These are phyloP conservation scores for Malurus splendens DNA, from an alignment of 2,797 vertebrate species.

Conservation along the genomic window DNA sequence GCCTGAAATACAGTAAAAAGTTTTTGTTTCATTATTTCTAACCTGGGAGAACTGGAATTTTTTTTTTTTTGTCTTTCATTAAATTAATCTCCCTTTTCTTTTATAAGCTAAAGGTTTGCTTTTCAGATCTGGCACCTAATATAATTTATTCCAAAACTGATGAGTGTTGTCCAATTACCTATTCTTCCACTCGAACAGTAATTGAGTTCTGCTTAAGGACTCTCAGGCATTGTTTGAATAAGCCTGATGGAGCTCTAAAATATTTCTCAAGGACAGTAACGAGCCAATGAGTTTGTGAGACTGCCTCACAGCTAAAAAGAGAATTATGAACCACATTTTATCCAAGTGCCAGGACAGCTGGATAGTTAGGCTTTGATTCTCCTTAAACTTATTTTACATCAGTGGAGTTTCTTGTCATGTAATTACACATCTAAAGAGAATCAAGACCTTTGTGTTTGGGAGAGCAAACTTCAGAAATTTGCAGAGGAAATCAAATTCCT, in stretches of 20 bases:
- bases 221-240: background rate
- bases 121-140: slow-evolving; percentile 10
- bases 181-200: slow-evolving; percentile 33
- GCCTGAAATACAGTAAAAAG: background rate
- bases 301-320: background rate
- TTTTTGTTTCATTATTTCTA: background rate
- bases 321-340: background rate
- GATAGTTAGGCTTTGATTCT: background rate
- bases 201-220: slow-evolving; percentile 25
- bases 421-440: background rate
- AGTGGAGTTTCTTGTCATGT: background rate
- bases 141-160: slow-evolving; percentile 10
- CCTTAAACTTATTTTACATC: background rate
- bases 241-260: background rate
- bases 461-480: background rate
- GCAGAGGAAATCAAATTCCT: background rate
- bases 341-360: background rate
- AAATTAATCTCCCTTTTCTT: background rate
- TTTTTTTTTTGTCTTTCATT: background rate
- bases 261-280: background rate
- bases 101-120: slow-evolving; percentile 10
- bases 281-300: background rate
- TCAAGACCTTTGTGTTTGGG: background rate
- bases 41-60: background rate
- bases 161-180: slow-evolving; percentile 18